Conservation (phyloP, 2,113 vertebrate species). For the Fukomys damarensis region DNA sequence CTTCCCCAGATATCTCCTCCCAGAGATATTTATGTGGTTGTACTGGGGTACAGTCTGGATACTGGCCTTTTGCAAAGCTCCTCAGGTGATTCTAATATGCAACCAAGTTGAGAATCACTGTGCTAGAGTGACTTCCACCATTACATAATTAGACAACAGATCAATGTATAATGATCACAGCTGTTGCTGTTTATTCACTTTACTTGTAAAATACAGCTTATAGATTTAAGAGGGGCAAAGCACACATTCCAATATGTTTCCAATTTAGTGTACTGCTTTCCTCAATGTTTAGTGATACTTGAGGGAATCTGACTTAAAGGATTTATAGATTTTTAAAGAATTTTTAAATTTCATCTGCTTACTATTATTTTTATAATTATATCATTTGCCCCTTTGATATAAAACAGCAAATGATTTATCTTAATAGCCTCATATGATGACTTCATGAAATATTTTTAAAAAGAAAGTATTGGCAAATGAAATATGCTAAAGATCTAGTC, state of each 20-base stretch:
- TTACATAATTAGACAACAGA: constrained; percentile 73
- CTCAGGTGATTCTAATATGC: background rate
- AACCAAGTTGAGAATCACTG: background rate
- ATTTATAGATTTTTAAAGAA: constrained; percentile 58
- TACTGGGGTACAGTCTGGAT: background rate
- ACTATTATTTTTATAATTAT: constrained; percentile 50
- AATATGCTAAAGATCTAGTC: constrained; percentile 23
- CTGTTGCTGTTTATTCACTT: constrained; percentile 81
- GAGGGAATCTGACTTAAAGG: constrained; percentile 7
- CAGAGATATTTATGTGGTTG: constrained; percentile 29
- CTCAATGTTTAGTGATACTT: background rate
- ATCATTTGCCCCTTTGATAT: background rate
- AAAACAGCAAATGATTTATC: constrained; percentile 34
- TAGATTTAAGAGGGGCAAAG: background rate
- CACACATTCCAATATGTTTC: constrained; percentile 46
- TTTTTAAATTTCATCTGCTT: constrained; percentile 27
- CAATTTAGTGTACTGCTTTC: constrained; percentile 38
- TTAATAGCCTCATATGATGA: constrained; percentile 2
- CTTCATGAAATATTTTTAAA: constrained; percentile 41
- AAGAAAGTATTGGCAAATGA: constrained; percentile 14
- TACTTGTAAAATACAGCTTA: constrained; percentile 73
- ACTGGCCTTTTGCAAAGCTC: background rate
- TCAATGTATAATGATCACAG: constrained; percentile 75
- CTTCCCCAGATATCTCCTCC: background rate
- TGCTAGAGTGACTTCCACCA: constrained; percentile 43